Percentiles rank a stretch among this genome's conserved stretches.
Conservation (phyloP, 2,888 invertebrate species). For the Agonopterix alstromeriana region DNA sequence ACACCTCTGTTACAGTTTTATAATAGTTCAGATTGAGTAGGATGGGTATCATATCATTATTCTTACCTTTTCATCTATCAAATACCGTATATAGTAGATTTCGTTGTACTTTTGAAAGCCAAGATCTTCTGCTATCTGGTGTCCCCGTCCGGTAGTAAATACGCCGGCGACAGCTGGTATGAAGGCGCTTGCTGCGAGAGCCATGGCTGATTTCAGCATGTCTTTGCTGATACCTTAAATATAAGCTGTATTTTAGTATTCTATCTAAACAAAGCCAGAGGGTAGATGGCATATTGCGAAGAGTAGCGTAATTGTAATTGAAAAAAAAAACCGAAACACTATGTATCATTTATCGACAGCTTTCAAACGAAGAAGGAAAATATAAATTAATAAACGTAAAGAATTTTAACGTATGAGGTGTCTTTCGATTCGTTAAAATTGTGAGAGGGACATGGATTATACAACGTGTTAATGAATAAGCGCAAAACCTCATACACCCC, state of each 20-base stretch:
- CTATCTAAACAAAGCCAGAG: neutral
- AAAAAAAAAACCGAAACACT: neutral
- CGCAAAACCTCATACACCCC: too few species aligned
- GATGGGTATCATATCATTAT: too few species aligned
- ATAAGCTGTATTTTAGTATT: neutral
- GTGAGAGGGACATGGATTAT: too few species aligned
- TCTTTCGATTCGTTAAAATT: too few species aligned
- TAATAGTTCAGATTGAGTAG: too few species aligned
- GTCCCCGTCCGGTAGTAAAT: constrained; percentile 46
- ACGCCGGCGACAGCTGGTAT: constrained; percentile 54
- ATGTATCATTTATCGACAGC: too few species aligned
- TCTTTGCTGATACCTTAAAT: constrained; percentile 54
- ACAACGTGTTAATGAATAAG: too few species aligned
- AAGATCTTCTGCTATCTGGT: constrained; percentile 43
- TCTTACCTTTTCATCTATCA: constrained; percentile 46
- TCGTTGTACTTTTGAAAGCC: constrained; percentile 55
- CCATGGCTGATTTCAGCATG: constrained; percentile 51
- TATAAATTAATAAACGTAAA: too few species aligned
- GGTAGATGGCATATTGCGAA: neutral
- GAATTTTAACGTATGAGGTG: too few species aligned
- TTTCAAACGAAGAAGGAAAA: too few species aligned
- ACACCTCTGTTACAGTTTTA: too few species aligned
- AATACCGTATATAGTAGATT: constrained; percentile 53
- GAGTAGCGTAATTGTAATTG: neutral
- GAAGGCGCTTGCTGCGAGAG: constrained; percentile 43